Evolutionary conservation across 1,140 invertebrate species (phyloP).

Genomic region (Aradophagus sp.): DNA sequence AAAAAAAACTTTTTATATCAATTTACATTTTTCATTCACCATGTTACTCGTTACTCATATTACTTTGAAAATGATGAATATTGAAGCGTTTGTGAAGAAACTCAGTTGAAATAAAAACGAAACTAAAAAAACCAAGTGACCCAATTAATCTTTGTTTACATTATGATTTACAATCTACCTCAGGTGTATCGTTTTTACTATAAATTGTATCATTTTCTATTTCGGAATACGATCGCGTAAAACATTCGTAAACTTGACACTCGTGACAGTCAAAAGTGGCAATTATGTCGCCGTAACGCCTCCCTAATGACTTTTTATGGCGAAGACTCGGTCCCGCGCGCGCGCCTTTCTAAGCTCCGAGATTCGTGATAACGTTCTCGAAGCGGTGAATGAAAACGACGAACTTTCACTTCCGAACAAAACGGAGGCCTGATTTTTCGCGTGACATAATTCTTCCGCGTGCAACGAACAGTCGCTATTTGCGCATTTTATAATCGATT

Average conservation of each 20-base stretch:
- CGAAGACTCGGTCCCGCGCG: conserved; percentile 2
- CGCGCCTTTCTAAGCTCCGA: conserved; percentile 46
- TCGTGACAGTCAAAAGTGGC: conserved; percentile 12
- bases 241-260: conserved; percentile 45
- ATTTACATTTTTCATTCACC: no score
- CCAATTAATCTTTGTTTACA: no score
- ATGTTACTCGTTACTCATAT: no score
- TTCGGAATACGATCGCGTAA: no score
- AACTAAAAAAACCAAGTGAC: not conserved
- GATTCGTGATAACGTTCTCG: conserved; percentile 14
- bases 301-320: conserved; percentile 38
- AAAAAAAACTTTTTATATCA: no score
- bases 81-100: no score
- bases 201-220: no score
- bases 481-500: conserved; percentile 41
- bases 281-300: conserved; percentile 25
- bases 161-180: no score
- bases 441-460: conserved; percentile 47
- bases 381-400: conserved; percentile 37
- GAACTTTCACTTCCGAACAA: conserved; percentile 50
- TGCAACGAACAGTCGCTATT: conserved; percentile 19
- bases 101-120: not conserved
- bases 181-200: no score
- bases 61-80: no score
- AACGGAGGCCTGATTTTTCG: conserved; percentile 36